These are phyloP conservation scores for Diglossa brunneiventris DNA, from an alignment of 2,113 vertebrate genomes.

Conservation along the genomic window DNA sequence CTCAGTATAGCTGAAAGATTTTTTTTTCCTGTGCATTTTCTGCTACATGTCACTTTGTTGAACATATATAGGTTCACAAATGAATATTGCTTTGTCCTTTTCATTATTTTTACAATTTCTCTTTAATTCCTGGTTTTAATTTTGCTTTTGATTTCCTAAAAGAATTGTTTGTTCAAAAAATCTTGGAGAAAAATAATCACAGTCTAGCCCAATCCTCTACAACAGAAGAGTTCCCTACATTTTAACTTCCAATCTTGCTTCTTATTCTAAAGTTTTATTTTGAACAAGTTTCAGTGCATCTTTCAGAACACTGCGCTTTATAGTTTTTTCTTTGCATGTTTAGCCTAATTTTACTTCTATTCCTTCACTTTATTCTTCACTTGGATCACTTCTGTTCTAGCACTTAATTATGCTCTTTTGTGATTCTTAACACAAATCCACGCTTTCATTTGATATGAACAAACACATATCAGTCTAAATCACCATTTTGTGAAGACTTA, in stretches of 20 bases:
- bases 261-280: not conserved
- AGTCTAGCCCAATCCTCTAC: not conserved
- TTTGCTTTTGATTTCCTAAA: not conserved
- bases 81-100: not conserved
- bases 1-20: not conserved
- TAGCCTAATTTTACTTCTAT: not conserved
- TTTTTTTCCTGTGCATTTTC: not conserved
- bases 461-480: not conserved
- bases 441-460: not conserved
- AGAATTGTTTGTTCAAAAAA: not conserved
- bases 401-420: not conserved
- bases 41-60: not conserved
- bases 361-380: not conserved
- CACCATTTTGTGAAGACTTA: not conserved
- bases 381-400: not conserved
- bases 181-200: not conserved
- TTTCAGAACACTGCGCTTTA: not conserved
- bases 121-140: not conserved
- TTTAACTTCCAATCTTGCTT: not conserved
- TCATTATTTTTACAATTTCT: not conserved
- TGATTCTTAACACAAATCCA: not conserved
- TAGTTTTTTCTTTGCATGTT: not conserved
- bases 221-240: not conserved
- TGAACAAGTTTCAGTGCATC: not conserved
- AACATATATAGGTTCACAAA: rapidly evolving